These are phyloP conservation scores for Tylochromis polylepis DNA, from an alignment of 2,113 vertebrate genomes.

Conservation along the genomic window DNA sequence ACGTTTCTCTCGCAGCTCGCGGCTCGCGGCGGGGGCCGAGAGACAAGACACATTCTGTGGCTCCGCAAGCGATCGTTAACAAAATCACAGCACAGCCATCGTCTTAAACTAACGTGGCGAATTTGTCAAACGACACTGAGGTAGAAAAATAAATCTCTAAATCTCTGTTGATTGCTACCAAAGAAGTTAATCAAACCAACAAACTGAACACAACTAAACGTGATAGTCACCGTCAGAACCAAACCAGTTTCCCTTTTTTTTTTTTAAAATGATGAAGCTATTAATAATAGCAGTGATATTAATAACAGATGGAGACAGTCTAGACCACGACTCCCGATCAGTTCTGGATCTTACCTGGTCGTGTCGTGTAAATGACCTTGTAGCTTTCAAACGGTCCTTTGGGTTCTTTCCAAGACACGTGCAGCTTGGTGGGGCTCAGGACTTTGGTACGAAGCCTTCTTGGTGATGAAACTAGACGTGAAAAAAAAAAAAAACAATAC, in stretches of 20 bases:
- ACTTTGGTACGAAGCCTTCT: constrained; percentile 66
- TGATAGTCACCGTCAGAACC: accelerated
- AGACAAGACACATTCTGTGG: not conserved
- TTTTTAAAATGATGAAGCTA: accelerated
- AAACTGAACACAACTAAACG: not conserved
- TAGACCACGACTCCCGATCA: accelerated
- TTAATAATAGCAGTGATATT: not conserved
- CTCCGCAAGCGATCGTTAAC: not conserved
- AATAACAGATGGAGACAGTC: not conserved
- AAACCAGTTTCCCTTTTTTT: not conserved
- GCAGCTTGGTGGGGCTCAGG: constrained; percentile 45
- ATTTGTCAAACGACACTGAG: not conserved
- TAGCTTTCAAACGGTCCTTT: constrained; percentile 71
- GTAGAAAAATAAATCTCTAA: not conserved
- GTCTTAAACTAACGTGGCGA: not conserved
- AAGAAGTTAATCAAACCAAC: not conserved
- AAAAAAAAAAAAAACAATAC: not conserved
- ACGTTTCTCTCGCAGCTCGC: not conserved
- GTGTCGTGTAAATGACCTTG: constrained; percentile 56
- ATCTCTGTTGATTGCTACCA: accelerated
- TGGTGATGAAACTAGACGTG: constrained; percentile 62
- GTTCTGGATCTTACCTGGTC: constrained; percentile 50
- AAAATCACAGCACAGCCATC: not conserved
- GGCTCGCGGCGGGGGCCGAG: accelerated
- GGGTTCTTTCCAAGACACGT: constrained; percentile 72